Evolutionary conservation across 2,888 invertebrate genomes (phyloP).

Genomic region (Maniola hyperantus): DNA sequence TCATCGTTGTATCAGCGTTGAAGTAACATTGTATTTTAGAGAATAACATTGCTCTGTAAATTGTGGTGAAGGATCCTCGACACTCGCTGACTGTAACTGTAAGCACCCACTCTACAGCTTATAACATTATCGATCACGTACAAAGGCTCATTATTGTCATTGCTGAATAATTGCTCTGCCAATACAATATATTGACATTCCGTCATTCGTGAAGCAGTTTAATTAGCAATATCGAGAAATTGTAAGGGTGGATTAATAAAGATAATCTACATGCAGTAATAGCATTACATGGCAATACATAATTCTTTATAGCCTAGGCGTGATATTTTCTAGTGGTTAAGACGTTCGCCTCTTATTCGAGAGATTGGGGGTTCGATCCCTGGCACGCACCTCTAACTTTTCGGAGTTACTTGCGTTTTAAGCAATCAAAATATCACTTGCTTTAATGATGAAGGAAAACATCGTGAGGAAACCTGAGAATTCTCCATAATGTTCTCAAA

Average conservation of each 20-base stretch:
- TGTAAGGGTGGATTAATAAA: slow-evolving; percentile 16
- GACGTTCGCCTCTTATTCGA: too few relatives aligned
- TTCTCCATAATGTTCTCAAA: too few relatives aligned
- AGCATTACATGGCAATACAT: too few relatives aligned
- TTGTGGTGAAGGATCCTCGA: slow-evolving; percentile 31
- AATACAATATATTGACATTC: slow-evolving; percentile 27
- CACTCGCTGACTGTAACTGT: slow-evolving; percentile 33
- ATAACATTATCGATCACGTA: slow-evolving; percentile 36
- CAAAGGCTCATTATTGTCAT: slow-evolving; percentile 36
- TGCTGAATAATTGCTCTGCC: slow-evolving; percentile 28
- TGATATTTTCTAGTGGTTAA: too few relatives aligned
- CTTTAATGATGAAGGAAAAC: too few relatives aligned
- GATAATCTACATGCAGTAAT: neutral
- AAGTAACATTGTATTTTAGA: neutral
- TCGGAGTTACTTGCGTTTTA: too few relatives aligned
- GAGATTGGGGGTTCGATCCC: too few relatives aligned
- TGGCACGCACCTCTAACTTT: too few relatives aligned
- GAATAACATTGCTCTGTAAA: slow-evolving; percentile 21
- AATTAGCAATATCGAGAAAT: slow-evolving; percentile 19
- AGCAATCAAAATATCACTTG: too few relatives aligned
- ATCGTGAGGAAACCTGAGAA: too few relatives aligned
- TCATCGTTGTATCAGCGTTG: neutral
- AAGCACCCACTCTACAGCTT: slow-evolving; percentile 32
- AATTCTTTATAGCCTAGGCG: too few relatives aligned
- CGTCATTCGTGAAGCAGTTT: slow-evolving; percentile 18